Evolutionary conservation across 2,113 vertebrate species (phyloP), one percentile per base, ranked within the genome.

Genomic region (Cephalopholis sonnerati): DNA sequence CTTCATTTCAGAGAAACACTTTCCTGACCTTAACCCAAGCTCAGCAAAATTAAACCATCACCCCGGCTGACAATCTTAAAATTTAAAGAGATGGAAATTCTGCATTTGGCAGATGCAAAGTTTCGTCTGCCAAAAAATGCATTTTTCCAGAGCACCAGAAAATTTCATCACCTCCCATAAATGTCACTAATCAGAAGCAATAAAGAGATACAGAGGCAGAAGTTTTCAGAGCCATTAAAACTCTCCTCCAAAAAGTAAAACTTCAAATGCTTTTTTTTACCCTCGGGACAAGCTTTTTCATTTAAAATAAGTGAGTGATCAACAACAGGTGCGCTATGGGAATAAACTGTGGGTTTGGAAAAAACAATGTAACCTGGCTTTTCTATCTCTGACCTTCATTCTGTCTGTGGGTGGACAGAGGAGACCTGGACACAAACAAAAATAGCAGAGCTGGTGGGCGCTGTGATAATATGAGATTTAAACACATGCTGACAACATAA

Each of bases 341-440:
- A 55, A 51, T 73, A 65, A 68, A 64, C 16, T 54, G 61, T 70
- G 53, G 68, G 67, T 74, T 79, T 67, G 32, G 55, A 8, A 87
- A 81, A 84, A 36, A 85, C 36, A 72, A 54, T 41, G 55, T 89
- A 63, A 91, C 75, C 72, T 74, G 86, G 55, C 32, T 74, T 76
- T 65, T 82, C 55, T 51, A 3, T 77, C 55, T 63, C 41, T 90
- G 86, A 80, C 87, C 87, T 89, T 91, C 76, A 53, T 55, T 77
- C 22, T 68, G 53, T 73, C 63, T 86, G 92, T 91, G 87, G 89
- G 91, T 64, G 84, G 88, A 85, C 64, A 68, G 55, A 84, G 22
- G 61, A 88, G 25, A 89, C 65, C 67, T 78, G 71, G 61, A 67
- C 74, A 78, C 54, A 86, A 82, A 81, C 70, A 84, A 75, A 82